Evolutionary conservation across 2,797 vertebrate genomes (phyloP).

Genomic region (Rhyacichthys aspro): DNA sequence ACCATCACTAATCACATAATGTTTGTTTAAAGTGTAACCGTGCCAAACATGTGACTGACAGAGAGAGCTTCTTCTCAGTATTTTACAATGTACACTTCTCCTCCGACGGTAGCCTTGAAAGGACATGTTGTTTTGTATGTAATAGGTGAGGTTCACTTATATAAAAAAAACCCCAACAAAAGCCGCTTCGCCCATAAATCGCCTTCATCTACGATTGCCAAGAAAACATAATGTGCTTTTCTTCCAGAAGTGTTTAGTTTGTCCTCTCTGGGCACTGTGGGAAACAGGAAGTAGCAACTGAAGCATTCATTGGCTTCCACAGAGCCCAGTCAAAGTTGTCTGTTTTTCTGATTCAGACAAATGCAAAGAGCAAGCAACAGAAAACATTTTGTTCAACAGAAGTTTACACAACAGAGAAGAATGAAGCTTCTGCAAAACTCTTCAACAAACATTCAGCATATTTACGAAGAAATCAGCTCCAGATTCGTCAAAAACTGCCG

Average conservation of each 20-base stretch:
- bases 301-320: too few relatives aligned
- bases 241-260: too few relatives aligned
- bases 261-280: too few relatives aligned
- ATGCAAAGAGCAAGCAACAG: background rate
- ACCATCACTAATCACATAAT: slow-evolving; percentile 2
- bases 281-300: too few relatives aligned
- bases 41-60: slow-evolving; percentile 9
- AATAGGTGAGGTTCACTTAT: too few relatives aligned
- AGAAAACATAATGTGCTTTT: too few relatives aligned
- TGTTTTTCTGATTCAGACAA: background rate
- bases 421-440: slow-evolving; percentile 5
- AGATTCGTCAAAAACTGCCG: slow-evolving; percentile 28
- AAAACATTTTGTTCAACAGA: slow-evolving; percentile 1
- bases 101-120: background rate
- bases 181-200: too few relatives aligned
- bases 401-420: slow-evolving; percentile 12
- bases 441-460: slow-evolving; percentile 6
- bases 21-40: background rate
- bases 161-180: too few relatives aligned
- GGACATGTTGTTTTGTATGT: background rate
- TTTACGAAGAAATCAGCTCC: slow-evolving; percentile 33
- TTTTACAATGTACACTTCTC: background rate
- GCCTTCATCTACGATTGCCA: too few relatives aligned
- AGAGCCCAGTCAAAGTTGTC: too few relatives aligned
- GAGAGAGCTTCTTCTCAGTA: too few relatives aligned